Evolutionary conservation across 92 coral and sea anemone species (phyloP), one percentile per base, ranked within the genome.

Genomic region (Phymanthus crucifer): DNA sequence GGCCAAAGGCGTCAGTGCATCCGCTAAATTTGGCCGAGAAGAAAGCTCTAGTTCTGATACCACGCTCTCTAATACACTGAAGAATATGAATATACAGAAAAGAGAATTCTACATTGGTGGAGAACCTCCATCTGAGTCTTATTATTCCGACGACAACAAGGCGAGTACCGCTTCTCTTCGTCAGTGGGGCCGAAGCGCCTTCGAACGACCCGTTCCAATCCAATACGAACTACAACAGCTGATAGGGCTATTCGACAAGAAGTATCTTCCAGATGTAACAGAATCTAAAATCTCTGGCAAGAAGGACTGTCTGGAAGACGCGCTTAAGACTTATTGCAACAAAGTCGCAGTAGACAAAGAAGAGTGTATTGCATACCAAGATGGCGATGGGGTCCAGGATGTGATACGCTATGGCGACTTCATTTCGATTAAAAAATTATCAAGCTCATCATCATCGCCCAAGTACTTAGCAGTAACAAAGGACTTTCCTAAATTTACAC

Each of bases 161-260:
- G 68, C 36, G 13, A 61, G 68, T 61, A 61, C 68, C 8, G 29
- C 68, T 8, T 61, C 68, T 61, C 68, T 61, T 61, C 68, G 68
- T 27, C 68, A 61, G 23, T 61, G 68, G 68, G 68, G 68, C 1
- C 8, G 68, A 61, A 61, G 68, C 23, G 68, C 68, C 35, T 61
- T 61, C 34, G 68, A 61, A 61, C 68, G 68, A 5, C 68, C 68
- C 12, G 68, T 61, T 61, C 68, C 68, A 9, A 61, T 61, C 13
- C 68, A 61, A 18, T 61, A 61, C 23, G 68, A 61, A 18, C 23
- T 61, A 3, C 68, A 61, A 29, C 68, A 27, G 11, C 26, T 61
- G 2, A 61, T 61, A 61, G 35, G 13, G 2, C 23, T 61, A 11
- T 61, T 61, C 6, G 33, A 18, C 3, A 61, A 61, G 68, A 10